phyloP scores from a whole-genome alignment of 2,113 vertebrate genomes.

The Saccopteryx leptura region DNA sequence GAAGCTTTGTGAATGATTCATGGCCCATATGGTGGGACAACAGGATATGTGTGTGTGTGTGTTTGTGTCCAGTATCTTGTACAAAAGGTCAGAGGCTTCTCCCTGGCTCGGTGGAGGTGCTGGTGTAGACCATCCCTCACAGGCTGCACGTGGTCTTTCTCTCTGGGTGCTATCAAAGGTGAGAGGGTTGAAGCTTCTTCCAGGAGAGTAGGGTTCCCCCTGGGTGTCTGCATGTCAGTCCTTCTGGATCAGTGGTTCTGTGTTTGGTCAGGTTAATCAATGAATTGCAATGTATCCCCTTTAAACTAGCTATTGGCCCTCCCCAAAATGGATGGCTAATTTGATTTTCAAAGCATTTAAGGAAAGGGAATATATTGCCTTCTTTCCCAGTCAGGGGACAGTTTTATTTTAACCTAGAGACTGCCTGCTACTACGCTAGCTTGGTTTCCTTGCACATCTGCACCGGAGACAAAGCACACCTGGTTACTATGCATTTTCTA shows the following conservation, averaged over 20 bases:
- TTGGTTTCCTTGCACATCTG: background rate
- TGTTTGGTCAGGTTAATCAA: background rate
- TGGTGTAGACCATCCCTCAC: background rate
- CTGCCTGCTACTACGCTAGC: background rate
- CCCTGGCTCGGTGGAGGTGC: rapidly evolving
- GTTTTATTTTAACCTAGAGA: background rate
- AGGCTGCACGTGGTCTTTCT: rapidly evolving
- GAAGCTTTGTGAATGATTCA: slow-evolving; percentile 92
- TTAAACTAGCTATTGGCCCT: background rate
- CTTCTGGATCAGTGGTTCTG: slow-evolving; percentile 9
- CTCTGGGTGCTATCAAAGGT: background rate
- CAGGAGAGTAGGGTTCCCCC: background rate
- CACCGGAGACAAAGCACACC: background rate
- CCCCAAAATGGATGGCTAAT: background rate
- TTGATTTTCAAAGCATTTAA: slow-evolving; percentile 28
- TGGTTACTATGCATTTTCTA: background rate
- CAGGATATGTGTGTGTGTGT: slow-evolving; percentile 43
- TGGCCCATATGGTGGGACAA: slow-evolving; percentile 90
- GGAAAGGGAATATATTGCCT: background rate
- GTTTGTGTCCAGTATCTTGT: slow-evolving; percentile 5
- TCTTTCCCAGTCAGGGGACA: background rate
- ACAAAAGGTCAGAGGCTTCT: slow-evolving; percentile 51
- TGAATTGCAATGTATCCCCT: background rate
- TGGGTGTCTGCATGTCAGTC: background rate
- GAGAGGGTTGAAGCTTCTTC: background rate